Evolutionary conservation across 1,140 invertebrate species (phyloP).

Genomic region (Parapsyche elsis): DNA sequence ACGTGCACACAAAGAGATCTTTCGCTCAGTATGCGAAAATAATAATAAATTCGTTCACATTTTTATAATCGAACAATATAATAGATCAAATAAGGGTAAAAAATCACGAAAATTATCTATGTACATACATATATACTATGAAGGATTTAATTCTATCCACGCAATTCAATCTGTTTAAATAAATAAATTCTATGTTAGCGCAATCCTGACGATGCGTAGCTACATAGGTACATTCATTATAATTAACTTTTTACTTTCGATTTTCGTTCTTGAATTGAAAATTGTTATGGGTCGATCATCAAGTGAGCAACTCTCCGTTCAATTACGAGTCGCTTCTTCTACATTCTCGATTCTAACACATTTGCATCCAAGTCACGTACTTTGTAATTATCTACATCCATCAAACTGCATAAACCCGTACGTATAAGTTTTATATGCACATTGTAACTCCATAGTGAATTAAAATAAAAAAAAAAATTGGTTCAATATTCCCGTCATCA

Average conservation of each 20-base stretch:
- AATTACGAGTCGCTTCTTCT: conserved; percentile 8
- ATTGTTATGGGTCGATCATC: no score
- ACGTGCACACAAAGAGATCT: not conserved
- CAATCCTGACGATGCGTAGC: no score
- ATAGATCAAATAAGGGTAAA: not conserved
- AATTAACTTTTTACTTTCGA: no score
- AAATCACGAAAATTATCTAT: not conserved
- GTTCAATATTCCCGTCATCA: no score
- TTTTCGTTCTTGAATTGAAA: no score
- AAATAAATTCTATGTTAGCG: no score
- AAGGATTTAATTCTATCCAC: no score
- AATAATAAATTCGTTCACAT: conserved; percentile 9
- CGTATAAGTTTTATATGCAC: not conserved
- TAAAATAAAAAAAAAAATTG: no score
- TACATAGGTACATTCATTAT: no score
- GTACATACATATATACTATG: not conserved
- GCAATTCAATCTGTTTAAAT: no score
- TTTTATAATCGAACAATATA: conserved; percentile 32
- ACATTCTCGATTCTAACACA: conserved; percentile 2
- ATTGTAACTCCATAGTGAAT: no score
- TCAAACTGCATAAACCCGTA: conserved; percentile 7
- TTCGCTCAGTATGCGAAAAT: not conserved
- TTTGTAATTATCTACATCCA: conserved; percentile 22
- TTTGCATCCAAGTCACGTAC: conserved; percentile 24
- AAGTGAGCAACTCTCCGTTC: no score